Evolutionary conservation across 2,888 invertebrate genomes (phyloP).

Genomic region (Hymenopus coronatus): DNA sequence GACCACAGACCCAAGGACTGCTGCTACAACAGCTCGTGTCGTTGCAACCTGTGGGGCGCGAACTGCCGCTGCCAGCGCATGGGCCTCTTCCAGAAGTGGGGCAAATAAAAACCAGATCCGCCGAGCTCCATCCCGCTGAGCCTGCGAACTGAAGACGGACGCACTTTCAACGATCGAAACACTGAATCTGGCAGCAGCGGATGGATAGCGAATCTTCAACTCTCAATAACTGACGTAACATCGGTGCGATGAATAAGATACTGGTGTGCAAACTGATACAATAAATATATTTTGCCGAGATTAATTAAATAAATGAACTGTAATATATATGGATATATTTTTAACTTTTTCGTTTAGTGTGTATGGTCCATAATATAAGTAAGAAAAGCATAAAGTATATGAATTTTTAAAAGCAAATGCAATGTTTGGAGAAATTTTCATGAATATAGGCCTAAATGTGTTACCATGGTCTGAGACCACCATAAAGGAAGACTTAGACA

Average conservation of each 20-base stretch:
- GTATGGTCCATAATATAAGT: background rate
- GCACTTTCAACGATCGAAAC: background rate
- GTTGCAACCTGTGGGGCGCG: constrained; percentile 86
- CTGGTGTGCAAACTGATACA: background rate
- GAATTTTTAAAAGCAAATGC: background rate
- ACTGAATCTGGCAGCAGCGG: background rate
- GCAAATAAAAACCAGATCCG: constrained; percentile 47
- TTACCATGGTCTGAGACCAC: background rate
- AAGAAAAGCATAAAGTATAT: background rate
- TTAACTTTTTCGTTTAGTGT: background rate
- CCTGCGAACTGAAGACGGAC: background rate
- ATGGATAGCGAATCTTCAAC: background rate
- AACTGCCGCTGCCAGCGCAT: constrained; percentile 85
- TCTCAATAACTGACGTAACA: background rate
- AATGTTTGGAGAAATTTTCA: constrained; percentile 1
- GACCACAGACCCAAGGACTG: constrained; percentile 82
- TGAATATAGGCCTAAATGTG: background rate
- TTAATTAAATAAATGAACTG: background rate
- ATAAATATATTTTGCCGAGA: background rate
- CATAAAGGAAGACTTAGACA: background rate
- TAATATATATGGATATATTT: background rate
- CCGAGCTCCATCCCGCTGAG: background rate
- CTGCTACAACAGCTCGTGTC: constrained; percentile 81
- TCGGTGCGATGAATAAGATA: background rate
- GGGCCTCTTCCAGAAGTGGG: constrained; percentile 87